These are phyloP conservation scores for Maniola hyperantus DNA, from an alignment of 2,888 invertebrate species.

Conservation along the genomic window DNA sequence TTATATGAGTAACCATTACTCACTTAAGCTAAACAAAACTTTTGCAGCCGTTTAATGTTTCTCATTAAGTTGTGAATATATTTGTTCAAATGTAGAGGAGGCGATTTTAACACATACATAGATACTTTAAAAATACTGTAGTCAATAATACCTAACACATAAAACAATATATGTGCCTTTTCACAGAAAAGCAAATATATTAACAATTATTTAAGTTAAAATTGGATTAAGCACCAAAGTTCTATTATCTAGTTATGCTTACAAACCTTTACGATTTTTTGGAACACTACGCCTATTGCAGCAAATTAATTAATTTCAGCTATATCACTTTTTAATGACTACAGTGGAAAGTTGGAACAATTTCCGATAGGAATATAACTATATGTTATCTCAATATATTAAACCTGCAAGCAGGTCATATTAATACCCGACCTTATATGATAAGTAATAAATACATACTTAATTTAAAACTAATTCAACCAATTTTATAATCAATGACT, in stretches of 20 bases:
- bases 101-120: conserved; percentile 1
- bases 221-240: conserved; percentile 38
- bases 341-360: conserved; percentile 35
- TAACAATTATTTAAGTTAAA: conserved; percentile 32
- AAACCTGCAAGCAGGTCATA: conserved; percentile 46
- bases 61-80: neutral
- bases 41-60: neutral
- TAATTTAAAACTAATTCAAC: conserved; percentile 72
- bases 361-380: conserved; percentile 36
- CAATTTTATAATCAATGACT: conserved; percentile 64
- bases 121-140: conserved; percentile 22
- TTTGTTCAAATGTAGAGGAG: conserved; percentile 3
- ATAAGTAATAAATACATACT: conserved; percentile 68
- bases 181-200: conserved; percentile 32
- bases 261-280: conserved; percentile 33
- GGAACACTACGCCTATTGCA: conserved; percentile 34
- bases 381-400: conserved; percentile 39
- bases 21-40: no score
- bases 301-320: conserved; percentile 36
- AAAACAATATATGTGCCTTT: conserved; percentile 25
- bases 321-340: conserved; percentile 38
- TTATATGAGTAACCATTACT: no score
- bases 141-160: conserved; percentile 25
- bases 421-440: conserved; percentile 51
- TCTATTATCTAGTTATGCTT: conserved; percentile 37